phyloP scores from a whole-genome alignment of 2,113 vertebrate genomes.

The Neodontobutis hainanensis region DNA sequence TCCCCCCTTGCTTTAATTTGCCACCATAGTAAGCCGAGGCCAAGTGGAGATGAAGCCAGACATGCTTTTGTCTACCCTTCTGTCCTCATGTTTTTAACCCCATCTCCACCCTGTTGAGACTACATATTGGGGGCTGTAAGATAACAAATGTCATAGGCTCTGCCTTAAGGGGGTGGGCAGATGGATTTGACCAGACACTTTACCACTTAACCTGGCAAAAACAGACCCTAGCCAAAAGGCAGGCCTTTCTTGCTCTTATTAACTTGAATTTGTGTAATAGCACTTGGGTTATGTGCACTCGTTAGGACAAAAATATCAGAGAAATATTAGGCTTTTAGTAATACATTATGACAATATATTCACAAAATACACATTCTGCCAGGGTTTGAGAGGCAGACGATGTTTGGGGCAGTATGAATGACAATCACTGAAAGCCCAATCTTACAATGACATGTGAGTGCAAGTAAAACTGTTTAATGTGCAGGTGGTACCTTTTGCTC shows the following conservation, averaged over 20 bases:
- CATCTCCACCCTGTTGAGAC: slow-evolving; percentile 48
- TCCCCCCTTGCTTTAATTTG: slow-evolving; percentile 35
- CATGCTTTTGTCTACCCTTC: slow-evolving; percentile 59
- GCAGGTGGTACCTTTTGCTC: slow-evolving; percentile 26
- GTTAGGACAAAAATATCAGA: neutral
- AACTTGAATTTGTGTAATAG: slow-evolving; percentile 8
- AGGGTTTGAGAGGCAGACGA: too few species aligned
- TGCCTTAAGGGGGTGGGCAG: slow-evolving; percentile 24
- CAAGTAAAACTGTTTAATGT: neutral
- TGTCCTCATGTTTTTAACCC: slow-evolving; percentile 36
- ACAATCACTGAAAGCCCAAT: too few species aligned
- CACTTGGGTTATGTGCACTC: too few species aligned
- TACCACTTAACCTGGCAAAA: slow-evolving; percentile 13
- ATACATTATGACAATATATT: neutral
- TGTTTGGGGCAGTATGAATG: too few species aligned
- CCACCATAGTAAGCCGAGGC: slow-evolving; percentile 52
- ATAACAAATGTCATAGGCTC: slow-evolving; percentile 52
- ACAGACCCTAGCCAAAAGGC: slow-evolving; percentile 11
- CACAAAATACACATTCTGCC: neutral
- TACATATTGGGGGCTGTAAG: slow-evolving; percentile 60
- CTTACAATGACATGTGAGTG: too few species aligned
- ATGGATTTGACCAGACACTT: slow-evolving; percentile 28
- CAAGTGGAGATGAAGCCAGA: slow-evolving; percentile 46
- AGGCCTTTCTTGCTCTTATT: neutral
- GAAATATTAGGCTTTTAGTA: neutral